Evolutionary conservation across 2,797 vertebrate species (phyloP), one percentile per base, ranked within the genome.

Genomic region (Myotis planiceps): DNA sequence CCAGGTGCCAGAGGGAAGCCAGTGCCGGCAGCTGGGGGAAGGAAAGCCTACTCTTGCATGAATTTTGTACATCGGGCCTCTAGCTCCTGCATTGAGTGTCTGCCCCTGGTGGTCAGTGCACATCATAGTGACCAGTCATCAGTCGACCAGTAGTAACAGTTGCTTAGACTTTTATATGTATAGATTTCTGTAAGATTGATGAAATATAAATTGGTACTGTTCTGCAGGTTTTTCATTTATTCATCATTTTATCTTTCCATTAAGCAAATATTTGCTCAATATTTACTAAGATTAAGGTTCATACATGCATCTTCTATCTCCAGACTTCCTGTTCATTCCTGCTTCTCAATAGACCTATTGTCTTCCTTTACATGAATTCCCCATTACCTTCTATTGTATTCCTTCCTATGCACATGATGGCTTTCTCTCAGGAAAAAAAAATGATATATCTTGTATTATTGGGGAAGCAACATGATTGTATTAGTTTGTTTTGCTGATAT

Each of bases 231-330:
- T 94, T 86, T 78, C 10, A 53, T 32, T 71, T 37, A 63, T 92
- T 91, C 21, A 81, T 65, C 37, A 51, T 96, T 80, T 86, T 94
- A 95, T 91, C 65, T 85, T 55, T 83, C 49, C 15, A 65, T 74
- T 94, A 81, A 47, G 29, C 18, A 83, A 90, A 37, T 89, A 76
- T 83, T 83, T 92, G 18, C 60, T 79, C 16, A 79, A 60, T 9
- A 86, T 13, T 83, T 72, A 81, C 4, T 82, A 12, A 85, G 47
- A 91, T 88, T 86, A 89, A 63, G 18, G 53, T 7, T 68, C 53
- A n/a, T 47, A 63, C 37, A 1, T 90, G 6, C 1, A 49, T 37
- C 29, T 87, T 94, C 89, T 34, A 71, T 21, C 51, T 68, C 21
- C 2, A 82, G 27, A n/a, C 19, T 74, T 80, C 3, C 12, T 86